These are phyloP conservation scores for Arctocebus calabarensis DNA, from an alignment of 2,797 vertebrate species.

Conservation along the genomic window DNA sequence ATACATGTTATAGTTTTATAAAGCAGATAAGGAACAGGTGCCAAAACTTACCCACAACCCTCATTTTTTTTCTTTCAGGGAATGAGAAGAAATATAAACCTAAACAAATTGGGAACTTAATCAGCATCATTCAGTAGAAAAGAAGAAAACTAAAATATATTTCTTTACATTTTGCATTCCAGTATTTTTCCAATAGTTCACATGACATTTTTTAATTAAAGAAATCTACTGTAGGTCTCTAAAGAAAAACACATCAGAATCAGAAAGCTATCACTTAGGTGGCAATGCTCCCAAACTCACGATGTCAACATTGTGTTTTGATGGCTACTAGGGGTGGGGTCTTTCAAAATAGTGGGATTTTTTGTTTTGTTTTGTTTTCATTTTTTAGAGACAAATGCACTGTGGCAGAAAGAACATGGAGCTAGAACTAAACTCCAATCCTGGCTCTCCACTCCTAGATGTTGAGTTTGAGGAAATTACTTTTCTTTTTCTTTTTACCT, in stretches of 20 bases:
- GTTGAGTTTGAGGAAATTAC: not conserved
- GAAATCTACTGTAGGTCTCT: not conserved
- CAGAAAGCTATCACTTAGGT: not conserved
- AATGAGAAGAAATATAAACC: not conserved
- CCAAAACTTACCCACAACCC: not conserved
- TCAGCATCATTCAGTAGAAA: not conserved
- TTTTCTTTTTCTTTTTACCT: not conserved
- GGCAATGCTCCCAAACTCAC: not conserved
- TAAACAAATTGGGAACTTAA: constrained; percentile 8
- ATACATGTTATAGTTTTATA: not conserved
- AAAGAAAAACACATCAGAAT: not conserved
- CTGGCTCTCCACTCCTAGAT: not conserved
- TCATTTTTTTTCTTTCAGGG: not conserved
- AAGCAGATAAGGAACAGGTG: constrained; percentile 16
- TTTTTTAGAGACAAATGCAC: not conserved
- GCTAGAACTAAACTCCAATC: not conserved
- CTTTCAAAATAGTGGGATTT: not conserved
- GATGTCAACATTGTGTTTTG: constrained; percentile 26
- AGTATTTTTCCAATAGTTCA: not conserved
- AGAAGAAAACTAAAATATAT: constrained; percentile 47
- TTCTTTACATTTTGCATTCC: constrained; percentile 24
- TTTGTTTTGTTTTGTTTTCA: not conserved
- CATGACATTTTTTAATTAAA: constrained; percentile 6
- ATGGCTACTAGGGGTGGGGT: not conserved
- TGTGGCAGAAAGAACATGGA: not conserved